A percentile compares a stretch with the other conserved stretches of the same genome.
phyloP scores from a whole-genome alignment of 2,113 vertebrate genomes.

The Mormoops blainvillei region DNA sequence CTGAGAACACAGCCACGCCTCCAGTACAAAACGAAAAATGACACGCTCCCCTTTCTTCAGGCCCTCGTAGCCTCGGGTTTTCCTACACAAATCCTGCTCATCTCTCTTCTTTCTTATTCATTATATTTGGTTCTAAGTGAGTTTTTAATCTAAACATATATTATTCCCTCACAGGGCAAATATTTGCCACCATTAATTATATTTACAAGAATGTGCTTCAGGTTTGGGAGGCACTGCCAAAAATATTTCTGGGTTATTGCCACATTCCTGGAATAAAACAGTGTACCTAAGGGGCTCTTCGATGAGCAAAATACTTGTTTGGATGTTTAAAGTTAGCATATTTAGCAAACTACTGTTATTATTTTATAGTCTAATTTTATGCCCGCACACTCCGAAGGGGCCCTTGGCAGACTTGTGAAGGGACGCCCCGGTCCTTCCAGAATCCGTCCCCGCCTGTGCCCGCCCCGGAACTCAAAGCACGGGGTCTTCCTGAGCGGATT shows the following conservation, averaged over 20 bases:
- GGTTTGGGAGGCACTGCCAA: constrained; percentile 6
- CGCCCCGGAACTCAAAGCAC: not conserved
- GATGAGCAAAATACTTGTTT: not conserved
- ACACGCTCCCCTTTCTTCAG: not conserved
- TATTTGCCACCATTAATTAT: constrained; percentile 50
- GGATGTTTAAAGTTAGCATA: not conserved
- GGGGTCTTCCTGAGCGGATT: not conserved
- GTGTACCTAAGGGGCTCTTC: not conserved
- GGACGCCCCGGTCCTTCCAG: accelerated
- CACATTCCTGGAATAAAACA: constrained; percentile 11
- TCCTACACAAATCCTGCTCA: not conserved
- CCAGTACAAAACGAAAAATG: not conserved
- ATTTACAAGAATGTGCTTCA: constrained; percentile 35
- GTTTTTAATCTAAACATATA: constrained; percentile 22
- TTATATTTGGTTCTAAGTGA: constrained; percentile 4
- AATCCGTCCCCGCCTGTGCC: not conserved
- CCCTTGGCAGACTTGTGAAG: not conserved
- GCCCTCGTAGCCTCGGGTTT: not conserved
- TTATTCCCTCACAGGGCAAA: constrained; percentile 42
- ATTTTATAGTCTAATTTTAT: not conserved
- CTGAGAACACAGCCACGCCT: not conserved
- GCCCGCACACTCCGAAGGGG: not conserved
- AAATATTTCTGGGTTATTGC: constrained; percentile 19
- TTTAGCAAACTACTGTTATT: not conserved
- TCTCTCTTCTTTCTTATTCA: not conserved